Conservation (phyloP, 2,888 invertebrate genomes). For the Mycogona germanica region DNA sequence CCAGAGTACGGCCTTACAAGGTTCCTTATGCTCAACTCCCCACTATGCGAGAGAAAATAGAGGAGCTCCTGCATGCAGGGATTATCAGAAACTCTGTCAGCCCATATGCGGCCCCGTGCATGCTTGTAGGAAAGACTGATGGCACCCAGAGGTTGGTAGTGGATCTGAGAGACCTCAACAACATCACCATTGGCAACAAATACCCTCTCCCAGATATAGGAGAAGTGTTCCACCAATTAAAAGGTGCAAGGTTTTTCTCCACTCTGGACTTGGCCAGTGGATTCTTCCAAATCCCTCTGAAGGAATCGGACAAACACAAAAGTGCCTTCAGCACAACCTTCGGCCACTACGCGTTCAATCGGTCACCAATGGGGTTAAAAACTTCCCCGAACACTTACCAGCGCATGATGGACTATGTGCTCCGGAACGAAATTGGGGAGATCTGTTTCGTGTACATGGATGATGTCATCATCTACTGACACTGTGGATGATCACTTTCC, state of each 20-base stretch:
- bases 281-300: constrained; percentile 18
- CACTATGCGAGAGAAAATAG: background rate
- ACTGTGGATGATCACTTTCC: background rate
- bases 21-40: background rate
- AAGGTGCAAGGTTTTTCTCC: constrained; percentile 25
- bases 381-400: constrained; percentile 20
- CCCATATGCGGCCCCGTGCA: background rate
- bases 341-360: constrained; percentile 19
- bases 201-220: constrained; percentile 6
- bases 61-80: background rate
- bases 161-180: background rate
- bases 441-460: background rate
- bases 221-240: constrained; percentile 21
- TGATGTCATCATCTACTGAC: background rate
- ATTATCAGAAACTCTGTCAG: background rate
- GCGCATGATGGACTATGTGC: constrained; percentile 20
- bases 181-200: background rate
- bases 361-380: constrained; percentile 19
- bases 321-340: constrained; percentile 18
- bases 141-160: background rate
- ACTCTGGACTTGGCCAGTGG: constrained; percentile 27
- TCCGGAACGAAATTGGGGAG: constrained; percentile 17
- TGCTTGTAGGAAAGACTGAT: background rate
- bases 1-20: background rate
- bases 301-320: constrained; percentile 12